Evolutionary conservation across 2,113 vertebrate species (phyloP).

Genomic region (Turdus rufiventris): DNA sequence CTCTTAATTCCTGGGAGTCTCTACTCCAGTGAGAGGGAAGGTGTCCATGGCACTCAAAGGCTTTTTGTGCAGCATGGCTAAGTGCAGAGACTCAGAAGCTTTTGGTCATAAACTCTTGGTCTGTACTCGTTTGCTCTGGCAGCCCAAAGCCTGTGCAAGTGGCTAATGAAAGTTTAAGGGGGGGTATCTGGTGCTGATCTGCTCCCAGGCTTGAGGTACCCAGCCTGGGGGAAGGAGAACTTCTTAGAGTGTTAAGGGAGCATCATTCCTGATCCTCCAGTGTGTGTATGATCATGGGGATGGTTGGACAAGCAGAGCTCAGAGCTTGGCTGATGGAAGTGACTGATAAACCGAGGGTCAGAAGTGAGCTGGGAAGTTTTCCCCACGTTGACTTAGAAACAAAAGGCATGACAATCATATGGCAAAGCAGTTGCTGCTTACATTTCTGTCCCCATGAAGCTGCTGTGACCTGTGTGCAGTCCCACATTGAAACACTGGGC

Average conservation of each 20-base stretch:
- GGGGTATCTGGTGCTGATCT: not conserved
- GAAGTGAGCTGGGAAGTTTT: not conserved
- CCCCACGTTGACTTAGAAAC: not conserved
- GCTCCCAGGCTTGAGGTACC: not conserved
- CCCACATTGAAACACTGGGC: not conserved
- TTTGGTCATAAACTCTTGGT: not conserved
- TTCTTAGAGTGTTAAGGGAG: not conserved
- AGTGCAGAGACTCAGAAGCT: not conserved
- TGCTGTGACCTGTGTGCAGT: not conserved
- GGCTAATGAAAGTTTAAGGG: not conserved
- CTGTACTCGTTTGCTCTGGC: not conserved
- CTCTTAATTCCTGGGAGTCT: not conserved
- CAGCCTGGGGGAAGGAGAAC: not conserved
- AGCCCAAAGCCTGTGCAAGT: not conserved
- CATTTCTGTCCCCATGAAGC: not conserved
- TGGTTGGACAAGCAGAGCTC: not conserved
- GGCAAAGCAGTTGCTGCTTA: not conserved
- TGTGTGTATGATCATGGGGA: fast-evolving
- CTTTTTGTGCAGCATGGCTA: not conserved
- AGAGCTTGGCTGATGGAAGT: not conserved
- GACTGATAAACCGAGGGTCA: not conserved
- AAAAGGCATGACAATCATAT: not conserved
- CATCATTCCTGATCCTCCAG: not conserved
- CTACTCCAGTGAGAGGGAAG: not conserved
- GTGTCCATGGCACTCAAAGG: not conserved